These are phyloP conservation scores for Thecocarcelia acutangulata DNA, from an alignment of 2,888 invertebrate genomes.

Conservation along the genomic window DNA sequence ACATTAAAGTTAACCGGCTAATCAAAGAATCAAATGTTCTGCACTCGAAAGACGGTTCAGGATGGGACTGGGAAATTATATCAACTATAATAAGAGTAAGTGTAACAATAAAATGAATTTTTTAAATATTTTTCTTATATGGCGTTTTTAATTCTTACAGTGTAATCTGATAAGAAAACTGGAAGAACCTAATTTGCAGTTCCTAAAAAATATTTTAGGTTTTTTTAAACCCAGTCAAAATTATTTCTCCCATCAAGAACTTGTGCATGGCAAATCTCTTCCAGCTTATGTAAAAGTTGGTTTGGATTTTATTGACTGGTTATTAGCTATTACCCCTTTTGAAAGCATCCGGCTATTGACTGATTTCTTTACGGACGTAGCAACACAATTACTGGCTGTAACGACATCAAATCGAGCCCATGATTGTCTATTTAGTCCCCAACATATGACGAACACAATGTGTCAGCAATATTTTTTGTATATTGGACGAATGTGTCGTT, in stretches of 20 bases:
- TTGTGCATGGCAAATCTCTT: slow-evolving; percentile 81
- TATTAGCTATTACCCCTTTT: slow-evolving; percentile 81
- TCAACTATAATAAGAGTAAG: slow-evolving; percentile 89
- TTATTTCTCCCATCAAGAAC: slow-evolving; percentile 92
- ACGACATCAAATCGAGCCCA: slow-evolving; percentile 89
- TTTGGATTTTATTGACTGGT: slow-evolving; percentile 80
- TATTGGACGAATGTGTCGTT: slow-evolving; percentile 92
- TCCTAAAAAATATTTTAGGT: slow-evolving; percentile 89
- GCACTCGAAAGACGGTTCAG: slow-evolving; percentile 88
- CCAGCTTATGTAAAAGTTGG: slow-evolving; percentile 80
- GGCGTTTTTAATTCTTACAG: slow-evolving; percentile 67
- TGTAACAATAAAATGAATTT: background rate
- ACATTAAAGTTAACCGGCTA: slow-evolving; percentile 84
- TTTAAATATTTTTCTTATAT: slow-evolving; percentile 5
- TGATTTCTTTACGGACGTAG: slow-evolving; percentile 91
- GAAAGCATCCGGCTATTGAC: slow-evolving; percentile 88
- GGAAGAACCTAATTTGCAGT: slow-evolving; percentile 84
- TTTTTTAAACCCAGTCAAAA: slow-evolving; percentile 94
- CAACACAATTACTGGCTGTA: slow-evolving; percentile 88
- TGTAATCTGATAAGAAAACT: slow-evolving; percentile 83
- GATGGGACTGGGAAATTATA: slow-evolving; percentile 97
- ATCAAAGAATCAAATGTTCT: slow-evolving; percentile 92
- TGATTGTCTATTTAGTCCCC: slow-evolving; percentile 93
- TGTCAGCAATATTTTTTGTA: slow-evolving; percentile 97
- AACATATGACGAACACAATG: slow-evolving; percentile 92